These are phyloP conservation scores for Psammodynastes pulverulentus DNA, from an alignment of 2,113 vertebrate genomes.

Conservation along the genomic window DNA sequence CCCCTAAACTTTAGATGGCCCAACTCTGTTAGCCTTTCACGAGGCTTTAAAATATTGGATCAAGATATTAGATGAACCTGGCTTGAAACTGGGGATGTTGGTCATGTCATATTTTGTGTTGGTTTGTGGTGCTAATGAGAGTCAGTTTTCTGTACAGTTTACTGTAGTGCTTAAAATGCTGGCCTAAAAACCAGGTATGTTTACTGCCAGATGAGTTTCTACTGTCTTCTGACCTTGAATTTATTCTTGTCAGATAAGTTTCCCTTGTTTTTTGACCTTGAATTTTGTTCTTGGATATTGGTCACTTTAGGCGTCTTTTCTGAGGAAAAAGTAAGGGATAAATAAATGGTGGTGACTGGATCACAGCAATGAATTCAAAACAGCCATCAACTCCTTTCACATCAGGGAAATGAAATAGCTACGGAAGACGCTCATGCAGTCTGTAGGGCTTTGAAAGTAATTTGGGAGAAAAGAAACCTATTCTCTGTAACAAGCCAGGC, in stretches of 20 bases:
- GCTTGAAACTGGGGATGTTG: not conserved
- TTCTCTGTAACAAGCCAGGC: not conserved
- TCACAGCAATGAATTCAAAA: not conserved
- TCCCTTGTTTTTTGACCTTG: not conserved
- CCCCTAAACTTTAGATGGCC: not conserved
- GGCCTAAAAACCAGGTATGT: not conserved
- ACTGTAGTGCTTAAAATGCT: not conserved
- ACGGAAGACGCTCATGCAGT: not conserved
- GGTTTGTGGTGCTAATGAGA: not conserved
- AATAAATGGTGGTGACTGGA: not conserved
- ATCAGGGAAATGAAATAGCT: constrained; percentile 7
- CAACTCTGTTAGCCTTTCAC: not conserved
- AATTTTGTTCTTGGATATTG: not conserved
- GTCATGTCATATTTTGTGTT: not conserved
- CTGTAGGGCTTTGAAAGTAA: constrained; percentile 1
- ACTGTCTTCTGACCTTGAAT: not conserved
- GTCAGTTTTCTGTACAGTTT: not conserved
- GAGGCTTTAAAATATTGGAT: not conserved
- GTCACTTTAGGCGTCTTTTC: not conserved
- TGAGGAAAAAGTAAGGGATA: not conserved
- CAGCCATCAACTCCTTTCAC: not conserved
- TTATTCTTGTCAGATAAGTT: not conserved
- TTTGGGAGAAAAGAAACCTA: not conserved
- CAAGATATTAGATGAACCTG: not conserved
- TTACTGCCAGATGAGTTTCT: not conserved